phyloP scores from a whole-genome alignment of 2,888 invertebrate genomes.

The Pristionchus entomophagus region DNA sequence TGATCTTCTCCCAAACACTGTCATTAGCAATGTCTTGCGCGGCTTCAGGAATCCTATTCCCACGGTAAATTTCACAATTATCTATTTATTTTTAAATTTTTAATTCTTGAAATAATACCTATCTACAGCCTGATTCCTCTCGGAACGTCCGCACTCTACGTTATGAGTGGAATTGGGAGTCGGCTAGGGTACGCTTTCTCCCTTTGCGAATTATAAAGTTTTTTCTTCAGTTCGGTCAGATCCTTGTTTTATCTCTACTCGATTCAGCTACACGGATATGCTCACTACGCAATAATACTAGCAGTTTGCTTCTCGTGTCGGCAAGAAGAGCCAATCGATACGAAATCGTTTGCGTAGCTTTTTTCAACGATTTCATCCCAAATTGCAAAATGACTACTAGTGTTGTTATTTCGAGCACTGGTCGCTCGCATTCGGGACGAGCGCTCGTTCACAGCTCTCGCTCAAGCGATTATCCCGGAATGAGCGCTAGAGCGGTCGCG shows the following conservation, averaged over 20 bases:
- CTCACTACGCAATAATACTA: background rate
- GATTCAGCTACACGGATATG: background rate
- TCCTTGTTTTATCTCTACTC: background rate
- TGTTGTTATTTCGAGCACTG: too few relatives aligned
- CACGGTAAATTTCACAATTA: background rate
- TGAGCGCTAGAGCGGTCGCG: too few relatives aligned
- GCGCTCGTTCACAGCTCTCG: too few relatives aligned
- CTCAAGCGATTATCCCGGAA: too few relatives aligned
- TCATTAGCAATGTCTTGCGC: background rate
- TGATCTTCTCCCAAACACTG: background rate
- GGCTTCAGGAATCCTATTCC: background rate
- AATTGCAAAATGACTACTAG: too few relatives aligned
- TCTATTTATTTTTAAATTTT: too few relatives aligned
- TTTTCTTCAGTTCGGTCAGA: background rate
- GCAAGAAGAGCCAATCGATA: background rate
- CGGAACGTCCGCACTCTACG: background rate
- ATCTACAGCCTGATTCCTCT: conserved; percentile 7
- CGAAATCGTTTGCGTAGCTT: too few relatives aligned
- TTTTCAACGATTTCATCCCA: too few relatives aligned
- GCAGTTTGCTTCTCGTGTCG: background rate
- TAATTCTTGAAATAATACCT: too few relatives aligned
- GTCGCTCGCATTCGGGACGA: too few relatives aligned
- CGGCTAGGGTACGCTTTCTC: background rate
- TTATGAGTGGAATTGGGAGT: background rate
- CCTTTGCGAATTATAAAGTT: background rate